Conservation (phyloP, 2,888 invertebrate genomes). For the Ectemnius continuus region DNA sequence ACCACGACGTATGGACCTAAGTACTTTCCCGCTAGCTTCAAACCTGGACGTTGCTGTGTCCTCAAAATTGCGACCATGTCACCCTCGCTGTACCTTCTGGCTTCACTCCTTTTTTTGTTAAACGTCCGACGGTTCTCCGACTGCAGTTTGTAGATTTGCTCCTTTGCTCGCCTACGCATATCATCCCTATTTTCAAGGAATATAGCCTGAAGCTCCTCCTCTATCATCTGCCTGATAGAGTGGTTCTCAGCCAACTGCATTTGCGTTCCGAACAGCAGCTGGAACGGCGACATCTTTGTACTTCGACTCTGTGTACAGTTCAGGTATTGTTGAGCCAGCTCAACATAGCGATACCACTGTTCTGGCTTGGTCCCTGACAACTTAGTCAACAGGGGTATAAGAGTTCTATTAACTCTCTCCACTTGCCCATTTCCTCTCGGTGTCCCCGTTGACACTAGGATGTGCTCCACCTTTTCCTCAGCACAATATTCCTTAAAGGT, state of each 20-base stretch:
- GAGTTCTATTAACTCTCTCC: not conserved
- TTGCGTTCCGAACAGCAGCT: constrained; percentile 6
- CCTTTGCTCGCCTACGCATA: not conserved
- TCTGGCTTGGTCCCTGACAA: not conserved
- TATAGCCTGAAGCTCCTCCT: not conserved
- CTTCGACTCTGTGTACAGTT: constrained; percentile 10
- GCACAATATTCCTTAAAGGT: not conserved
- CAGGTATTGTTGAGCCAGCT: not conserved
- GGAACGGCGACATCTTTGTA: not conserved
- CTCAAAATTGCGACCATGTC: not conserved
- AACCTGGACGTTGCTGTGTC: not conserved
- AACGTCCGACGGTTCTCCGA: not conserved
- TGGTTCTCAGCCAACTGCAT: not conserved
- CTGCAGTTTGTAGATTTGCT: constrained; percentile 9
- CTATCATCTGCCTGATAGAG: not conserved
- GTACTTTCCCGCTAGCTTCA: not conserved
- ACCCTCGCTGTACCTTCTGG: not conserved
- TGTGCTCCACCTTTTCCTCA: not conserved
- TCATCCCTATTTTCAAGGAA: constrained; percentile 5
- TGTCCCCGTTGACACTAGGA: not conserved
- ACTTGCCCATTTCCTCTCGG: no score
- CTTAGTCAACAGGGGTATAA: constrained; percentile 19
- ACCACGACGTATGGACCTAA: not conserved
- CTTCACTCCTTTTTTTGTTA: not conserved
- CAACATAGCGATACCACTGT: constrained; percentile 9